These are phyloP conservation scores for Strix uralensis DNA, from an alignment of 2,113 vertebrate genomes.

Conservation along the genomic window DNA sequence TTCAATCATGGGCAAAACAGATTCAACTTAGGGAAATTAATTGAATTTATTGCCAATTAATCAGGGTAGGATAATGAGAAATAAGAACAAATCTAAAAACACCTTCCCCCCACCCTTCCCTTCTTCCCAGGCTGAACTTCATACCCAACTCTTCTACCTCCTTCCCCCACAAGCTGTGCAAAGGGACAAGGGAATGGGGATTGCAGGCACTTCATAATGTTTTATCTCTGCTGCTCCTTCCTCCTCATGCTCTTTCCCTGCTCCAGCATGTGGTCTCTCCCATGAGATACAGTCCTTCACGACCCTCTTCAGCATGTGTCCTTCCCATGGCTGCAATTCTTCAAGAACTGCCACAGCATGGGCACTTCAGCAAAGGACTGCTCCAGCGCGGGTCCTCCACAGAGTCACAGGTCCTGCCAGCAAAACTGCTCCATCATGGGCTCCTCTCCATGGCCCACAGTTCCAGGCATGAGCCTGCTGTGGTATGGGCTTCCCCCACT, in stretches of 20 bases:
- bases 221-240: background rate
- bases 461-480: background rate
- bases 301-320: rapidly evolving
- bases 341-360: background rate
- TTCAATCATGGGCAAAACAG: background rate
- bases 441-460: background rate
- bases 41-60: background rate
- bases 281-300: background rate
- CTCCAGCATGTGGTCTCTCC: background rate
- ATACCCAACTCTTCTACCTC: background rate
- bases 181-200: background rate
- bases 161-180: background rate
- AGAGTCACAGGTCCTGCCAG: background rate
- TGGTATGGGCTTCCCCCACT: background rate
- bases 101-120: background rate
- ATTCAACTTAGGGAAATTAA: background rate
- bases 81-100: background rate
- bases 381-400: rapidly evolving
- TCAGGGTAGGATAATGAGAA: background rate
- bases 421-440: background rate
- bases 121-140: background rate
- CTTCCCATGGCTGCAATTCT: background rate
- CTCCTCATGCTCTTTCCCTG: background rate
- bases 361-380: background rate
- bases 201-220: background rate